Evolutionary conservation across 2,113 vertebrate genomes (phyloP).

Genomic region (Carassius auratus): DNA sequence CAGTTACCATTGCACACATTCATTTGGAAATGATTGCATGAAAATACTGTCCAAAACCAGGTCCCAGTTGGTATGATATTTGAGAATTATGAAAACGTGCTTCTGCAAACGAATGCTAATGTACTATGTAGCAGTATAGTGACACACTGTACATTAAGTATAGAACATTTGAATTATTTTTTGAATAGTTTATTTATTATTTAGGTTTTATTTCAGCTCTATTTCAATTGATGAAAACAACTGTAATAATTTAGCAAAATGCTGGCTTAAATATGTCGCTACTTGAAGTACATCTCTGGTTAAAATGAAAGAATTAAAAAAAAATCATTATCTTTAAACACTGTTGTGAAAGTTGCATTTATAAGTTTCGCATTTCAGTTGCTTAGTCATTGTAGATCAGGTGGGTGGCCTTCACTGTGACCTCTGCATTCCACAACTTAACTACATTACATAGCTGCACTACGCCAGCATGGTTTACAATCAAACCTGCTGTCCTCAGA

Average conservation of each 20-base stretch:
- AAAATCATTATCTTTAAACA: background rate
- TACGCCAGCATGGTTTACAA: background rate
- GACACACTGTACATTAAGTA: no score
- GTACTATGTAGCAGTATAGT: background rate
- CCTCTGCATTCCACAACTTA: background rate
- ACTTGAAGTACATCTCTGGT: background rate
- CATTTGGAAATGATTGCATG: background rate
- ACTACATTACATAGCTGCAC: background rate
- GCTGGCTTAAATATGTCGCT: background rate
- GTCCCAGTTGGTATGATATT: background rate
- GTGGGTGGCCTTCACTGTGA: background rate
- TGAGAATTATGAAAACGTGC: background rate
- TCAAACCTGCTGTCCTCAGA: conserved; percentile 23
- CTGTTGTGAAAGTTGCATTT: background rate
- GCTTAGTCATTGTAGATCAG: background rate
- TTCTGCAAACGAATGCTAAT: background rate
- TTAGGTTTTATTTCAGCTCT: no score
- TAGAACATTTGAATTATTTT: background rate
- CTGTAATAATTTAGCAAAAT: background rate
- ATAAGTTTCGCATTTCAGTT: background rate
- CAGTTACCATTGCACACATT: background rate
- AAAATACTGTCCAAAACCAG: background rate
- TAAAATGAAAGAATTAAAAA: background rate
- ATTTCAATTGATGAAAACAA: no score
- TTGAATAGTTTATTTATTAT: no score